Evolutionary conservation across 2,888 invertebrate species (phyloP), one percentile per base, ranked within the genome.

Genomic region (Omphaloscelis lunosa): DNA sequence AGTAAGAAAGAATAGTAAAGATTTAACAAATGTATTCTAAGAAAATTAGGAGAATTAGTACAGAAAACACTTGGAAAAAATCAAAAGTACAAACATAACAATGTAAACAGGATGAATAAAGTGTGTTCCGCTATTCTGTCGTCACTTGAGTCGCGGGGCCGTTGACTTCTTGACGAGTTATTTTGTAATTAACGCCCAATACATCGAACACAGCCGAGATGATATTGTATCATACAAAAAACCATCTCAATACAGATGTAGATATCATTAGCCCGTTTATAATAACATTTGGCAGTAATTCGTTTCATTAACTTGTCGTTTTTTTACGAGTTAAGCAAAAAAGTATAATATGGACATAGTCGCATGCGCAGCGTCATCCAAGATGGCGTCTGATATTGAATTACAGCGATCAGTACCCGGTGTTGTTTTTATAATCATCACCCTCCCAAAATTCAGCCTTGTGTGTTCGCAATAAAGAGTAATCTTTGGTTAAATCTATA

Each of bases 181-280:
- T 92, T 92, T 92, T 90, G 92, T 93, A 94, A 94, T 94, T 94
- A 94, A 91, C 92, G 92, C 91, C 89, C 90, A 90, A 93, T 92
- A 91, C 89, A 90, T 89, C 87, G 83, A 51, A 85, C 88, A 86
- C 77, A 83, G 76, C 86, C 85, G 83, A 87, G 88, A 89, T 90
- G 88, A 87, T 89, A 88, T 86, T 87, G 85, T 85, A 77, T 85
- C 75, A 88, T 83, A 91, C 89, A 91, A 89, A 90, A 88, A 86
- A 86, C 62, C 79, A 81, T 82, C 85, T 87, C 85, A 86, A 86
- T 87, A 88, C 87, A 89, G 88, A 90, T 89, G 86, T 87, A 88
- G 87, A 89, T 90, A 90, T 90, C 86, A 86, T 90, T 90, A 89
- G 82, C 77, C 79, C 85, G 82, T 86, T 85, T 87, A 86, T 86